Conservation (phyloP, 2,888 invertebrate genomes). For the Carpatolechia fugitivella region DNA sequence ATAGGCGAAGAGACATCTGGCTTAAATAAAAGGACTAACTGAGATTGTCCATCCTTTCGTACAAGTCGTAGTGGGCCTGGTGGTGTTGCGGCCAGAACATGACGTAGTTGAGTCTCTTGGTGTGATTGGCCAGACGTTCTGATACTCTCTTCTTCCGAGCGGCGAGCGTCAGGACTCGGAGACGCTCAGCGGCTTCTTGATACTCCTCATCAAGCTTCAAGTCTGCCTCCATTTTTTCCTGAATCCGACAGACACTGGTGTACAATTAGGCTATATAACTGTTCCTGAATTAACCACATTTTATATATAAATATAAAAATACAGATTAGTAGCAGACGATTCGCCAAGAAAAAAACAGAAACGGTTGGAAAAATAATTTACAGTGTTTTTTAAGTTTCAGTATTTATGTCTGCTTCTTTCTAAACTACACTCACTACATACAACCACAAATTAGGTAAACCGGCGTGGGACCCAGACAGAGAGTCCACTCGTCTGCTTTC, state of each 20-base stretch:
- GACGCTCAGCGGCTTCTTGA: slow-evolving; percentile 43
- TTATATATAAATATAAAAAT: too few species aligned
- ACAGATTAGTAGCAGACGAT: too few species aligned
- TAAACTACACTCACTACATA: too few species aligned
- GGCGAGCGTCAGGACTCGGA: slow-evolving; percentile 53
- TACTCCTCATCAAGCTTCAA: slow-evolving; percentile 43
- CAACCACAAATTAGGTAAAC: too few species aligned
- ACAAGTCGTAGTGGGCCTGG: slow-evolving; percentile 63
- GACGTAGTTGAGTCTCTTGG: slow-evolving; percentile 53
- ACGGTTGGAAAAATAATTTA: not conserved
- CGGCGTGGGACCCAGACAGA: too few species aligned
- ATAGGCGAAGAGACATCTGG: too few species aligned
- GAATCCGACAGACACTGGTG: not conserved
- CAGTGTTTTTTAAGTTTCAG: too few species aligned
- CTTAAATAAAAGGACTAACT: slow-evolving; percentile 40
- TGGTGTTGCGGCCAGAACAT: slow-evolving; percentile 70
- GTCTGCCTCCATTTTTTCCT: slow-evolving; percentile 51
- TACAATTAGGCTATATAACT: not conserved
- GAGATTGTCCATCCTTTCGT: slow-evolving; percentile 66
- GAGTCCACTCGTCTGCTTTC: too few species aligned
- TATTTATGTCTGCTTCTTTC: too few species aligned
- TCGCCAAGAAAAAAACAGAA: too few species aligned
- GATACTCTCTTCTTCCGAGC: slow-evolving; percentile 63
- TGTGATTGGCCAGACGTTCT: slow-evolving; percentile 40
- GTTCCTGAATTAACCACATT: too few species aligned